Evolutionary conservation across 1,140 invertebrate genomes (phyloP).

Genomic region (Drosophila kepulauana): DNA sequence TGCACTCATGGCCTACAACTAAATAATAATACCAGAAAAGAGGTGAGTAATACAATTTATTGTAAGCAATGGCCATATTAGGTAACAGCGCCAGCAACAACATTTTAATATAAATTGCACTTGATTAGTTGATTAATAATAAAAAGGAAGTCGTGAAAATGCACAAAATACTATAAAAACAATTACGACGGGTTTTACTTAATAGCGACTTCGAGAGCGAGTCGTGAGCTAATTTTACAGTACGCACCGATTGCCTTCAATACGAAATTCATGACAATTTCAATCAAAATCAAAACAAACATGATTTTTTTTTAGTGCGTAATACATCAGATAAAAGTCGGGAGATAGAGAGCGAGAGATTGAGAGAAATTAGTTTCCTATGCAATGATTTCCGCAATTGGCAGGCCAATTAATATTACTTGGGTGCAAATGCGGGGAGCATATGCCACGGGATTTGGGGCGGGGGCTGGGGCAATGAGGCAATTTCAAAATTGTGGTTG

Average conservation of each 20-base stretch:
- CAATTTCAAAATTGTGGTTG: conserved; percentile 37
- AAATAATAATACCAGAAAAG: conserved; percentile 8
- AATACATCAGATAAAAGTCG: conserved; percentile 13
- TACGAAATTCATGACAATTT: conserved; percentile 29
- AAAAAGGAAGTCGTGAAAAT: conserved; percentile 44
- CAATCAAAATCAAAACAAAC: conserved; percentile 36
- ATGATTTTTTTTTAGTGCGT: conserved; percentile 20
- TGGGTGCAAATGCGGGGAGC: conserved; percentile 11
- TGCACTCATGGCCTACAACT: not conserved
- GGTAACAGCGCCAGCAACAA: conserved; percentile 24
- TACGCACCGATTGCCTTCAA: conserved; percentile 16
- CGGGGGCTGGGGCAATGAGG: conserved; percentile 1
- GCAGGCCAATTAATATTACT: conserved; percentile 29
- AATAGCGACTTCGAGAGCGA: conserved; percentile 1
- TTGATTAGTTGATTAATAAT: conserved; percentile 31
- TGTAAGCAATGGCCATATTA: conserved; percentile 26
- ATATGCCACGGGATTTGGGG: conserved; percentile 3
- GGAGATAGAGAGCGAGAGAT: not conserved
- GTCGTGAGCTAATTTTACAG: conserved; percentile 25
- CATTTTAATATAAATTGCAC: conserved; percentile 33
- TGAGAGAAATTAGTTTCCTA: conserved; percentile 4
- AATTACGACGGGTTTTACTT: conserved; percentile 8
- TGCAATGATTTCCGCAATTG: conserved; percentile 42
- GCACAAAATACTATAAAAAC: conserved; percentile 5
- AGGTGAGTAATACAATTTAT: conserved; percentile 1